These are phyloP conservation scores for Tapirus indicus DNA, from an alignment of 2,797 vertebrate species.

Conservation along the genomic window DNA sequence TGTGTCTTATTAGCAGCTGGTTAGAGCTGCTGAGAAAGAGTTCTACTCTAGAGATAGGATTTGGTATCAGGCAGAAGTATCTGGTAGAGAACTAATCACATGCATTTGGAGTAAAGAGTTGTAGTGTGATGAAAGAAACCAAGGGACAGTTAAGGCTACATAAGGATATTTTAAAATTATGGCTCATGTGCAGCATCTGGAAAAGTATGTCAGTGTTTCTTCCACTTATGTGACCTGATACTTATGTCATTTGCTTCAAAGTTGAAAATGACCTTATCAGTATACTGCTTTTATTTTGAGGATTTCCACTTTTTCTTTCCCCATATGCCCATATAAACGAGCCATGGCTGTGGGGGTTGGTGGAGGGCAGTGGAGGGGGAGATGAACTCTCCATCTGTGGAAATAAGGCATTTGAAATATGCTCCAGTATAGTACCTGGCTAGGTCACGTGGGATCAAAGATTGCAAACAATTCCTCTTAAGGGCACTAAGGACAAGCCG, in stretches of 20 bases:
- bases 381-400: background rate
- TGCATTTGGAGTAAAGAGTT: background rate
- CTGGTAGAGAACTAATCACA: background rate
- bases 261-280: background rate
- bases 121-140: background rate
- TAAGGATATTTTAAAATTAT: background rate
- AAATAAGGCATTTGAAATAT: background rate
- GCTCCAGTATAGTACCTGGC: background rate
- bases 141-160: background rate
- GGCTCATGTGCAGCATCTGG: background rate
- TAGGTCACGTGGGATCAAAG: background rate
- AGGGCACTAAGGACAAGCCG: background rate
- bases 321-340: background rate
- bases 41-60: background rate
- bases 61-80: background rate
- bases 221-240: background rate
- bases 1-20: background rate
- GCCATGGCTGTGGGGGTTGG: accelerated
- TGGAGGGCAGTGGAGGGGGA: background rate
- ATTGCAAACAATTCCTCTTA: background rate
- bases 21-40: background rate
- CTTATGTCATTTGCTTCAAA: background rate
- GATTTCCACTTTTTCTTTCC: background rate
- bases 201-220: background rate
- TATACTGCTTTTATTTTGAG: background rate